Base-by-base conservation (phyloP, 2,113 vertebrate species). In the Petaurus breviceps region DNA sequence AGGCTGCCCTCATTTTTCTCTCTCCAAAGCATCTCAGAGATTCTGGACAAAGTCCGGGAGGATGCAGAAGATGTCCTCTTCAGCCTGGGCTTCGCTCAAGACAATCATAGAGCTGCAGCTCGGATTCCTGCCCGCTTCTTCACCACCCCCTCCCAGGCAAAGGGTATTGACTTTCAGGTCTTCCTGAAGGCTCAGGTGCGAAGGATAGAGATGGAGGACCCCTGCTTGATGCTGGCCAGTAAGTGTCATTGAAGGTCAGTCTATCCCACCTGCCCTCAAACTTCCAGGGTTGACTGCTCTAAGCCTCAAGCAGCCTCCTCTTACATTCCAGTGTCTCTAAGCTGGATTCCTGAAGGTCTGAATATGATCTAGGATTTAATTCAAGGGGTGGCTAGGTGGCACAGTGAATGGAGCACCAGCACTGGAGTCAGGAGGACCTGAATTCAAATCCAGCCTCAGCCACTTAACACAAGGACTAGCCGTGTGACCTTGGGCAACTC, bases 91-190 rank as follows among this genome's bases (percentile, higher is more conserved):
- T 99, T 99, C 28, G 99, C 99, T 94, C 98, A 97, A 8, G 98
- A 99, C 8, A 99, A 99, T 90, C 98, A 98, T 0, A 99, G 99
- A 96, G 98, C 98, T 4, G 98, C 98, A 0, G 97, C 99, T 16
- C 99, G 99, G 6, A 98, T 99, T 68, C 99, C 99, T 1, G 90
- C 99, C 0, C 99, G 99, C 31, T 99, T 99, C 99, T 99, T 99
- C 97, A 98, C 97, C 43, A 98, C 98, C 25, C 99, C 99, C 0
- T 99, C 99, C 54, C 98, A 98, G 26, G 99, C 99, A 91, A 97
- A 93, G 22, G 99, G 99, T 97, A 99, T 99, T 95, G 99, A 99
- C 98, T 99, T 99, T 96, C 99, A 99, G 57, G 98, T 99, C 77
- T 99, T 99, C 97, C 98, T 99, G 92, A 99, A 99, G 97, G 98